phyloP scores from a whole-genome alignment of 2,113 vertebrate species.

The Phalacrocorax carbo region DNA sequence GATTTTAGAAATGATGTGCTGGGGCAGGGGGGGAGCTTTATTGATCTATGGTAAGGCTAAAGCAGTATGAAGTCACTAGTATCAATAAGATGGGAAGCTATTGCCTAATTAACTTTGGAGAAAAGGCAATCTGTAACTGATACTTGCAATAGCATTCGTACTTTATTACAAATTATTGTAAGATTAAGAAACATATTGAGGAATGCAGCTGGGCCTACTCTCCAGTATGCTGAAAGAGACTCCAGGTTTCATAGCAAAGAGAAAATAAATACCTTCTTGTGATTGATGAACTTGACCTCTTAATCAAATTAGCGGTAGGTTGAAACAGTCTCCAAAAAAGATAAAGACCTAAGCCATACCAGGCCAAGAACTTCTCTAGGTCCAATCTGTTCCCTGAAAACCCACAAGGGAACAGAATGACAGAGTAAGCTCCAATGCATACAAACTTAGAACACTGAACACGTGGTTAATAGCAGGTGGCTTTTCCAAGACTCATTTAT shows the following conservation, averaged over 20 bases:
- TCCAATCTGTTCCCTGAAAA: background rate
- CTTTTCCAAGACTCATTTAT: background rate
- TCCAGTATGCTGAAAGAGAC: background rate
- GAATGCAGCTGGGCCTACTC: background rate
- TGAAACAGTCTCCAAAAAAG: background rate
- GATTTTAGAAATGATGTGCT: background rate
- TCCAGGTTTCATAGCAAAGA: background rate
- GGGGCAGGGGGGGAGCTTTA: rapidly evolving
- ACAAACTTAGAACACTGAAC: background rate
- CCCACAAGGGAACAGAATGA: background rate
- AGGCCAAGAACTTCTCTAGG: background rate
- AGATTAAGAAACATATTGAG: background rate
- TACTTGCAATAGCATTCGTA: background rate
- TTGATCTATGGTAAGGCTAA: background rate
- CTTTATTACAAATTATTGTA: background rate
- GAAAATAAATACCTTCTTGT: background rate
- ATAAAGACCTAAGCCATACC: background rate
- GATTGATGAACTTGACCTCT: background rate
- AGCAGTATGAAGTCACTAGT: background rate
- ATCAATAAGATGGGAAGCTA: background rate
- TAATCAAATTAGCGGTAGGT: background rate
- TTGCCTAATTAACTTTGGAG: background rate
- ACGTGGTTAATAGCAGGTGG: background rate
- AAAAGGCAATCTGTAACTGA: background rate
- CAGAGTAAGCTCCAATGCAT: background rate